phyloP scores from a whole-genome alignment of 2,888 invertebrate genomes.

The Amphimallon solstitiale region DNA sequence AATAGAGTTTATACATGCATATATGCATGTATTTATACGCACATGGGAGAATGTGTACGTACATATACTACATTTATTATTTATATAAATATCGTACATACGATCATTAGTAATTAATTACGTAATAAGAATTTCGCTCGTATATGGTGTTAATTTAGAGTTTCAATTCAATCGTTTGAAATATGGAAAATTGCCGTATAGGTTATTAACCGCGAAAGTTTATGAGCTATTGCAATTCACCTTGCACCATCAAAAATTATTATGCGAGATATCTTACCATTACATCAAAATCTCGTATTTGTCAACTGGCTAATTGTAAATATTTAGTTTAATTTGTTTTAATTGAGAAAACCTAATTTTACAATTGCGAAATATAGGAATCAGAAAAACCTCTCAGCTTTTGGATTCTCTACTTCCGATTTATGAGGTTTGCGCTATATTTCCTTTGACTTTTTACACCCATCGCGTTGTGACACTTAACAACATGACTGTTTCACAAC shows the following conservation, averaged over 20 bases:
- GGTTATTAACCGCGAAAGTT: constrained; percentile 1
- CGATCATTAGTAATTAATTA: constrained; percentile 25
- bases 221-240: constrained; percentile 10
- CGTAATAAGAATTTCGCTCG: constrained; percentile 19
- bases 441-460: no score
- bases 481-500: no score
- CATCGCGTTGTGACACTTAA: no score
- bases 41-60: background rate
- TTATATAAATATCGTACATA: background rate
- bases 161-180: constrained; percentile 20
- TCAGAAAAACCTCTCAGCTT: no score
- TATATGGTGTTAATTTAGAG: constrained; percentile 35
- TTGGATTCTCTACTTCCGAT: no score
- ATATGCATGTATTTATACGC: background rate
- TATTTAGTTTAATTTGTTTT: no score
- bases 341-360: no score
- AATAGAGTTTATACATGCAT: background rate
- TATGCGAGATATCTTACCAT: constrained; percentile 2
- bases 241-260: constrained; percentile 14
- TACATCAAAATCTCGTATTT: constrained; percentile 4
- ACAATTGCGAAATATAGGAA: no score
- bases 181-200: constrained; percentile 10
- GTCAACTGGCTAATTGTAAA: background rate
- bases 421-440: no score
- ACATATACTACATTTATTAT: constrained; percentile 4